A percentile compares a stretch with the other conserved stretches of the same genome.
Evolutionary conservation across 2,113 vertebrate species (phyloP).

Genomic region (Phrynosoma platyrhinos): DNA sequence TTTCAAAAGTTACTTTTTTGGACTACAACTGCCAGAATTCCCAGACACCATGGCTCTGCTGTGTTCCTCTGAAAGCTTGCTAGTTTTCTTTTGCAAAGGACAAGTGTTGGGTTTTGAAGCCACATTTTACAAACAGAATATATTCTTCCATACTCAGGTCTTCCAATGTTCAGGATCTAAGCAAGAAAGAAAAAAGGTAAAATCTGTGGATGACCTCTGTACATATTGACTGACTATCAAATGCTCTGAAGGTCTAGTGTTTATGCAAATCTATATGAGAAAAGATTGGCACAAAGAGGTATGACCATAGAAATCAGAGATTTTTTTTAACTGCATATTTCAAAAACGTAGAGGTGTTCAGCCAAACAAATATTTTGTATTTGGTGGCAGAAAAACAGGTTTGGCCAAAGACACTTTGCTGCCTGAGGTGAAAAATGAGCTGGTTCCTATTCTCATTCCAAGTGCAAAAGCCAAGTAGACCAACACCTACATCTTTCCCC

Average conservation of each 20-base stretch:
- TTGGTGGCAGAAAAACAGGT: too few relatives aligned
- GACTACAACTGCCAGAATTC: background rate
- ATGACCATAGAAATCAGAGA: background rate
- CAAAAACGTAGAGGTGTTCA: background rate
- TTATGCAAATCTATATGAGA: background rate
- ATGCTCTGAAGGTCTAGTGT: background rate
- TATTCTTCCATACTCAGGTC: background rate
- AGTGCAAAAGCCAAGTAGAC: background rate
- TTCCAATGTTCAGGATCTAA: background rate
- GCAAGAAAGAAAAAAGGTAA: background rate
- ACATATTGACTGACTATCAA: background rate
- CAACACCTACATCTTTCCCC: too few relatives aligned
- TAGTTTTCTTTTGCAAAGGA: background rate
- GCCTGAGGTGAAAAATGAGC: too few relatives aligned
- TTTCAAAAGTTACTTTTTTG: background rate
- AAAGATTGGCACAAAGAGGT: background rate
- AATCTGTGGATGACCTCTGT: background rate
- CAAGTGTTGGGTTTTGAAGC: background rate
- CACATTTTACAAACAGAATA: background rate
- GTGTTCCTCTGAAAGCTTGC: too few relatives aligned
- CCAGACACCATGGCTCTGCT: background rate
- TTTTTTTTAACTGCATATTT: background rate
- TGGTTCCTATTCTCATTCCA: background rate
- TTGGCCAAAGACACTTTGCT: too few relatives aligned
- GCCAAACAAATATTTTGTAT: background rate